Percentiles rank a stretch among this genome's conserved stretches.
Evolutionary conservation across 2,113 vertebrate genomes (phyloP).

Genomic region (Chionodraco myersi): DNA sequence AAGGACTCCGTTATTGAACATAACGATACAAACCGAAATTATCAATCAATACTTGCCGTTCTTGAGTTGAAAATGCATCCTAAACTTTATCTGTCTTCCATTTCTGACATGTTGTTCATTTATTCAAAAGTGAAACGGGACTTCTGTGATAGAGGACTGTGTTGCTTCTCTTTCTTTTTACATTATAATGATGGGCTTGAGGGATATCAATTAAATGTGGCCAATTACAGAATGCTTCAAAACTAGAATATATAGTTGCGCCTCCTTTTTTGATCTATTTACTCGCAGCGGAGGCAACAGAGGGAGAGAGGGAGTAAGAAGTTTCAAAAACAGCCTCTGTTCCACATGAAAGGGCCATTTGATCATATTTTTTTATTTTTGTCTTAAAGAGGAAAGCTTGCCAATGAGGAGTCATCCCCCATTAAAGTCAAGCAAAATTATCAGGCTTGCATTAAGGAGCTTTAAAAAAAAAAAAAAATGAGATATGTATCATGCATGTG

Average conservation of each 20-base stretch:
- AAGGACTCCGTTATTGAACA: slow-evolving; percentile 72
- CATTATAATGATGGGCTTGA: slow-evolving; percentile 77
- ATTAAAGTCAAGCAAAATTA: slow-evolving; percentile 87
- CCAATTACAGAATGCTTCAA: slow-evolving; percentile 82
- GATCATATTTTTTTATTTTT: slow-evolving; percentile 84
- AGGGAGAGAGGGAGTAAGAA: slow-evolving; percentile 68
- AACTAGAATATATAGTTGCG: slow-evolving; percentile 76
- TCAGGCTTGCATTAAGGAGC: slow-evolving; percentile 83
- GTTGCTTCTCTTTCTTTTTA: slow-evolving; percentile 49
- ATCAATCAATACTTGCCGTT: slow-evolving; percentile 68
- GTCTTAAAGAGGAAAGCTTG: slow-evolving; percentile 81
- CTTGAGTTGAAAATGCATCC: slow-evolving; percentile 40
- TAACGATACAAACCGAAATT: slow-evolving; percentile 60
- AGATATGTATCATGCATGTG: slow-evolving; percentile 88
- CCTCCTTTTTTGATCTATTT: slow-evolving; percentile 81
- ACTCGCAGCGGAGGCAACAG: slow-evolving; percentile 74
- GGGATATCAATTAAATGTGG: slow-evolving; percentile 81
- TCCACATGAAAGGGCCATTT: slow-evolving; percentile 82
- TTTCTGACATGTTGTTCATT: slow-evolving; percentile 62
- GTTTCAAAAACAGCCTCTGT: slow-evolving; percentile 82
- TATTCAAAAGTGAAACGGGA: slow-evolving; percentile 45
- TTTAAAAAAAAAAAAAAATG: slow-evolving; percentile 62
- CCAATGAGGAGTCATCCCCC: slow-evolving; percentile 82
- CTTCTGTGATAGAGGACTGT: slow-evolving; percentile 42
- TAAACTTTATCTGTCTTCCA: slow-evolving; percentile 53